phyloP scores from a whole-genome alignment of 1,140 invertebrate species.

The Myzus persicae region DNA sequence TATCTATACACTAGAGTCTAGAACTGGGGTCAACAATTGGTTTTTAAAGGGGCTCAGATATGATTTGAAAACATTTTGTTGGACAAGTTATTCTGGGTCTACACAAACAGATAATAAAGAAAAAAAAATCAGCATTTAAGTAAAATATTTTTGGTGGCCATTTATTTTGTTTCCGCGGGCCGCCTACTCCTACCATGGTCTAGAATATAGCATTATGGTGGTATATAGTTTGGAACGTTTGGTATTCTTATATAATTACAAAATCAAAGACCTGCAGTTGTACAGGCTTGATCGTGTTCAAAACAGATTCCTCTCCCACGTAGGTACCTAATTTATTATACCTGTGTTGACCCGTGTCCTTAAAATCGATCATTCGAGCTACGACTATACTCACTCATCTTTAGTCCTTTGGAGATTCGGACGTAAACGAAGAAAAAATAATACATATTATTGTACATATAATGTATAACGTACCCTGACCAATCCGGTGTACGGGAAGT shows the following conservation, averaged over 20 bases:
- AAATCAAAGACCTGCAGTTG: neutral
- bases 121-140: too few relatives aligned
- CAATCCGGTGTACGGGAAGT: slow-evolving; percentile 77
- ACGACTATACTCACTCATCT: too few relatives aligned
- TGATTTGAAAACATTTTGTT: too few relatives aligned
- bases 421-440: neutral
- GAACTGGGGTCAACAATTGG: too few relatives aligned
- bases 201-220: neutral
- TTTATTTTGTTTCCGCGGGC: too few relatives aligned
- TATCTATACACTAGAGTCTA: neutral
- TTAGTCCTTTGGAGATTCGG: neutral
- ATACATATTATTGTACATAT: neutral
- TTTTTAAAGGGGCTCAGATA: too few relatives aligned
- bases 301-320: neutral
- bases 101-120: too few relatives aligned
- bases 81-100: too few relatives aligned
- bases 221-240: neutral
- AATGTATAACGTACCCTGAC: slow-evolving; percentile 72
- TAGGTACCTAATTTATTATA: neutral
- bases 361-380: neutral
- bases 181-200: neutral
- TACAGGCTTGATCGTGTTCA: neutral
- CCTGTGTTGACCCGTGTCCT: neutral
- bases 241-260: neutral
- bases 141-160: too few relatives aligned